Evolutionary conservation across 2,888 invertebrate species (phyloP).

Genomic region (Acrobasis repandana): DNA sequence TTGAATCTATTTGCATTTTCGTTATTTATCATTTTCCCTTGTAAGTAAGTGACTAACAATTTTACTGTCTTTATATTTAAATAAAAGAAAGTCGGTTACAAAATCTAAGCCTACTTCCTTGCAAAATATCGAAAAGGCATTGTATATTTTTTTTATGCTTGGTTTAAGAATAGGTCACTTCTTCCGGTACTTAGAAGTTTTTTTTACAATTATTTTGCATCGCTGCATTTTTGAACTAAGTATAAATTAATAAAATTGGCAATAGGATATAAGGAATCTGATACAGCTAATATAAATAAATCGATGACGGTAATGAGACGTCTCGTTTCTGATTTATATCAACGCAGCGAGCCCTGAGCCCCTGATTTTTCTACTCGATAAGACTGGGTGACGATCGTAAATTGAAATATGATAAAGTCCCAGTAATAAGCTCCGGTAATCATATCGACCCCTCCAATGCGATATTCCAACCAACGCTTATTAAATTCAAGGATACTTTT

Average conservation of each 20-base stretch:
- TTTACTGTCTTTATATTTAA: not conserved
- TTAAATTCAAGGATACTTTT: constrained; percentile 13
- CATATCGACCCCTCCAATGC: constrained; percentile 63
- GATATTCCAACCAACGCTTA: constrained; percentile 44
- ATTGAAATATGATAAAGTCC: constrained; percentile 83
- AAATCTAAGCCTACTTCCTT: no score
- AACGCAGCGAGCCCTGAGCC: constrained; percentile 50
- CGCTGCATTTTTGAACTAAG: no score
- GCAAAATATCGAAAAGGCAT: no score
- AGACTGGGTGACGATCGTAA: constrained; percentile 78
- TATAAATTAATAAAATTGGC: constrained; percentile 19
- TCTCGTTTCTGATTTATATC: constrained; percentile 77
- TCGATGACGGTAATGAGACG: constrained; percentile 71
- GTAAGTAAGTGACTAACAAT: not conserved
- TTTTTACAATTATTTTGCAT: no score
- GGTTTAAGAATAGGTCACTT: no score
- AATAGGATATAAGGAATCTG: constrained; percentile 27
- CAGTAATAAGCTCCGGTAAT: constrained; percentile 74
- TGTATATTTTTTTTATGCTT: no score
- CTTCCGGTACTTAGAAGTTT: no score
- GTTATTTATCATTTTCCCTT: constrained; percentile 21
- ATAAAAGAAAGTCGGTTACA: no score
- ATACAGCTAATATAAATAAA: constrained; percentile 46
- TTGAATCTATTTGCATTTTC: constrained; percentile 37
- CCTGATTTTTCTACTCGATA: constrained; percentile 79